Conservation (phyloP, 2,113 vertebrate species). For the Tragelaphus buxtoni region DNA sequence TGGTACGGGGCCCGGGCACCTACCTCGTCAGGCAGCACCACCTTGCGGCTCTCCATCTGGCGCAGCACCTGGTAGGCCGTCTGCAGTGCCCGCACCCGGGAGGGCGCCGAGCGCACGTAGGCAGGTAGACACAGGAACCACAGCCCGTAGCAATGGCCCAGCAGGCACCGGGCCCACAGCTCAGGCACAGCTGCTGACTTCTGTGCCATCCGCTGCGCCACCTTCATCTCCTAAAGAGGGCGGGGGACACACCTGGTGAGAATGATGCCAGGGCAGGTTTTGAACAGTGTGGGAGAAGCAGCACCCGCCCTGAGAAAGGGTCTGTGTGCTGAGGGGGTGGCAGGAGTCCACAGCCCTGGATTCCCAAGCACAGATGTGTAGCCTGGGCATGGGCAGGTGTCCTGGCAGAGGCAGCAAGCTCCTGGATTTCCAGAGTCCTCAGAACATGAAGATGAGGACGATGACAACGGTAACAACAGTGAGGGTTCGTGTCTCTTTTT, state of each 20-base stretch:
- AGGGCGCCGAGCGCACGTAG: slow-evolving; percentile 84
- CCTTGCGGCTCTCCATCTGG: slow-evolving; percentile 93
- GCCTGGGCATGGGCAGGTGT: not conserved
- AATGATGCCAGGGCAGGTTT: not conserved
- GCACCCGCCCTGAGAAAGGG: not conserved
- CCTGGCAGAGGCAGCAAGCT: not conserved
- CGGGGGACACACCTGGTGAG: not conserved
- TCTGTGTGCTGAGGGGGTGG: not conserved
- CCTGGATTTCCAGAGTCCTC: not conserved
- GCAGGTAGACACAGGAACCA: slow-evolving; percentile 97
- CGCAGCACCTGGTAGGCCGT: slow-evolving; percentile 92
- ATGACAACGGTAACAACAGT: not conserved
- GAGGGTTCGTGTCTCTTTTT: not conserved
- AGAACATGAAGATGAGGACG: not conserved
- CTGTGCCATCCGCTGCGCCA: slow-evolving; percentile 91
- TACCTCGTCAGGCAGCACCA: slow-evolving; percentile 94
- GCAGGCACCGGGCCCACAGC: slow-evolving; percentile 93
- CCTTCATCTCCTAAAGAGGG: slow-evolving; percentile 89
- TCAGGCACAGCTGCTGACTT: slow-evolving; percentile 88
- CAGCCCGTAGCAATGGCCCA: slow-evolving; percentile 94
- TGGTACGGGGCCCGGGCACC: not conserved
- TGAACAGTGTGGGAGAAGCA: not conserved
- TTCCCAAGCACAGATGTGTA: not conserved
- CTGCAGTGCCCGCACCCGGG: slow-evolving; percentile 89
- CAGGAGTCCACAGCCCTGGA: not conserved